Evolutionary conservation across 2,113 vertebrate genomes (phyloP).

Genomic region (Chrysochloris asiatica): DNA sequence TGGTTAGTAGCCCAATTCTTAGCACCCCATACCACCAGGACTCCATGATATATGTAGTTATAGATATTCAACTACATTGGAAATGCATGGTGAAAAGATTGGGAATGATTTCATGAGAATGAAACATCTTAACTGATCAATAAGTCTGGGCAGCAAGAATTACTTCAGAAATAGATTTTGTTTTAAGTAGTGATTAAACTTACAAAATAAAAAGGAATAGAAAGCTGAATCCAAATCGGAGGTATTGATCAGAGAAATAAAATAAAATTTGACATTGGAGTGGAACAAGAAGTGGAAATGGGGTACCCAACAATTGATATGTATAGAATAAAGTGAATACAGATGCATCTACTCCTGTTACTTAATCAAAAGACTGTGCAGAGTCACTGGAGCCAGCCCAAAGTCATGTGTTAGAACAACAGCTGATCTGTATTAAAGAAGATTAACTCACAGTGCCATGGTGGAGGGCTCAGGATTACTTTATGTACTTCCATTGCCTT

Average conservation of each 20-base stretch:
- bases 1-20: no score
- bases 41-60: neutral
- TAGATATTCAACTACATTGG: neutral
- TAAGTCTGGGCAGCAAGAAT: slow-evolving; percentile 34
- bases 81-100: neutral
- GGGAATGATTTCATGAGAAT: neutral
- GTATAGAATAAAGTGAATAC: slow-evolving; percentile 80
- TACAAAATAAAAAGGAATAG: slow-evolving; percentile 15
- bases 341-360: slow-evolving; percentile 83
- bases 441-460: slow-evolving; percentile 87
- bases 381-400: slow-evolving; percentile 84
- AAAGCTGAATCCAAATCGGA: slow-evolving; percentile 54
- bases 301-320: slow-evolving; percentile 75
- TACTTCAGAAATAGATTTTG: neutral
- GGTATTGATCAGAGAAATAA: slow-evolving; percentile 72
- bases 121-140: neutral
- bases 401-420: slow-evolving; percentile 89
- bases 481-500: slow-evolving; percentile 87
- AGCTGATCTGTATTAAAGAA: slow-evolving; percentile 92
- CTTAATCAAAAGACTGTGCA: slow-evolving; percentile 86
- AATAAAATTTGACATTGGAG: slow-evolving; percentile 65
- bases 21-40: no score
- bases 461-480: slow-evolving; percentile 89
- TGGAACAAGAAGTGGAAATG: slow-evolving; percentile 70
- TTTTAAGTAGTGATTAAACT: neutral